Evolutionary conservation across 92 coral and sea anemone species (phyloP), one percentile per base, ranked within the genome.

Genomic region (Phenganax stokvisi): DNA sequence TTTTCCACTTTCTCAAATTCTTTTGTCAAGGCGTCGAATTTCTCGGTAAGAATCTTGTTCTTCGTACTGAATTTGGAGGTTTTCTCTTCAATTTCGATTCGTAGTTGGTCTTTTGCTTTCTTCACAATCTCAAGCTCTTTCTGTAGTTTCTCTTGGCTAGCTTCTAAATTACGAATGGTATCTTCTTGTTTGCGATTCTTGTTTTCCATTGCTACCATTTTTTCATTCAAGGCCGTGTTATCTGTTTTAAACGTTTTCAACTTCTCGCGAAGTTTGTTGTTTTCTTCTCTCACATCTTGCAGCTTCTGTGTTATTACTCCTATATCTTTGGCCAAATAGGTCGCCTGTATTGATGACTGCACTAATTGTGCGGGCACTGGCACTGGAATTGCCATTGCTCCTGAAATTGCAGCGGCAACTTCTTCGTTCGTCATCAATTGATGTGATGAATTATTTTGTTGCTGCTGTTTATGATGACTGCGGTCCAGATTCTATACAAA

Each of bases 21-120:
- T 15, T 76, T 76, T 12, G 89, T 90, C 73, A 93, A 80, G 10
- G 93, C 92, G 56, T 96, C 97, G 9, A 91, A 75, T 64, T 93
- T 87, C 68, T 85, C 80, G 58, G 60, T 77, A 12, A 93, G 90
- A n/a, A 88, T 90, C 16, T 86, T 86, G 65, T 90, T 90, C 69
- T 91, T 97, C n/a, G 74, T 77, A 28, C 81, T 82, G 60, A 89
- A 83, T 59, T 85, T 90, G 8, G 86, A 80, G 7, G 87, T 64
- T 60, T 67, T 62, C 72, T 80, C 76, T 56, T 89, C 68, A 52
- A 69, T 78, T 56, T 87, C 81, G 81, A 76, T 60, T 59, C 81
- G 57, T 20, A 76, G 81, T 69, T 44, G 64, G 20, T 76, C 81
- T 59, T 76, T 76, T 6, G 69, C 81, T 76, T 30, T 76, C 47